Base-by-base conservation (phyloP, 1,140 invertebrate species). In the Muscidifurax raptorellus region DNA sequence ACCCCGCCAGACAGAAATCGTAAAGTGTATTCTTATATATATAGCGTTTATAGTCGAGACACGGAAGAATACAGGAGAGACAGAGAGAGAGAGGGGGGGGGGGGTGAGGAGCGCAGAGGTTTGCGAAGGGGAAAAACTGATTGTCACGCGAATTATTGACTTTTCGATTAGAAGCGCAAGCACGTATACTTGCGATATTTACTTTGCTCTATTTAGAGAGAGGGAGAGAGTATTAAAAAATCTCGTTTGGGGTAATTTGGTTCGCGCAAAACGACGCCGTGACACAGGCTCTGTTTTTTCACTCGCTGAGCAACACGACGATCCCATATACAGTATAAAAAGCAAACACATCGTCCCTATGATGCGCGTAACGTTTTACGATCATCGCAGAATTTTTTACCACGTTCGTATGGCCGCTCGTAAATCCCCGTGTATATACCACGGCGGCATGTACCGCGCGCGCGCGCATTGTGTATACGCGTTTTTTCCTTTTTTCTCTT, bases 141-240 rank as follows among this genome's bases (percentile, higher is more conserved):
- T 83, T 83, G 64, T 78, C 40, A 4, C 36, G 47, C 36, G 47
- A 52, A n/a, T 36, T 83, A 78, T 78, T 71, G 75, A 47, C 64
- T 83, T 83, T 77, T 5, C 44, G 74, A 83, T 83, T 69, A 78
- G 36, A 15, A 0, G 12, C 9, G 47, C 69, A 44, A 74, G 59
- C 32, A 2, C 59, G 69, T 2, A 40, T n/a, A n/a, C n/a, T n/a
- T n/a, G n/a, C n/a, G 28, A 0, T 25, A 10, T 7, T 66, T 71
- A 6, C 32, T 2, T 40, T 7, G 36, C 36, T 52, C 3, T 52
- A 12, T 52, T 40, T 40, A 10, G 40, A 40, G 40, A 10, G 10
- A 47, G 47, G 13, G 32, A 10, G 30, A 47, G 78, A 36, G 28
- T 28, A 3, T 80, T 27, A 28, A 18, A 30, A 44, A 32, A 32